Evolutionary conservation across 2,888 invertebrate genomes (phyloP).

Genomic region (Caenorhabditis afra): DNA sequence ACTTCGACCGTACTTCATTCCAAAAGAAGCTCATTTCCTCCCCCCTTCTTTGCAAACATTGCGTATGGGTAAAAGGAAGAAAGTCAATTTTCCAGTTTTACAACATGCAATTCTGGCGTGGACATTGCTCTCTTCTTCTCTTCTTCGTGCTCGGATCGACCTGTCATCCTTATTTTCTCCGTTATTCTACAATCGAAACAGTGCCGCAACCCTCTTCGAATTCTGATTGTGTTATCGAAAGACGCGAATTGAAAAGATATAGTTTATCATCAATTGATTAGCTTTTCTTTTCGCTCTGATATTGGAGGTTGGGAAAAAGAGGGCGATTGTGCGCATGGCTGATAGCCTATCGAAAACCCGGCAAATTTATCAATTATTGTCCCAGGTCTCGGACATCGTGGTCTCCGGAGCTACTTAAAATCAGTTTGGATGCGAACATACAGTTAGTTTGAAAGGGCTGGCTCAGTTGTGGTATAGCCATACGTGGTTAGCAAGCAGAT

Average conservation of each 20-base stretch:
- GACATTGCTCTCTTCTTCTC: slow-evolving; percentile 33
- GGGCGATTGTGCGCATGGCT: slow-evolving; percentile 24
- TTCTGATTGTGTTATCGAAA: slow-evolving; percentile 43
- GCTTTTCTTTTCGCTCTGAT: slow-evolving; percentile 47
- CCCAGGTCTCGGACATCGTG: background rate
- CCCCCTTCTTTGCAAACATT: slow-evolving; percentile 39
- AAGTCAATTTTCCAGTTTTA: slow-evolving; percentile 5
- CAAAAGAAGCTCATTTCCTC: slow-evolving; percentile 43
- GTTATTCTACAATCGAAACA: too few species aligned
- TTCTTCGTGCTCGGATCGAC: background rate
- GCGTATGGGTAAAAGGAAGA: slow-evolving; percentile 15
- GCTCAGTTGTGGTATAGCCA: too few species aligned
- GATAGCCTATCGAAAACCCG: slow-evolving; percentile 31
- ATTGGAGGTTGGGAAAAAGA: slow-evolving; percentile 32
- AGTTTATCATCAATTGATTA: slow-evolving; percentile 58
- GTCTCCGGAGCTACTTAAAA: background rate
- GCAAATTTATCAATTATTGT: slow-evolving; percentile 44
- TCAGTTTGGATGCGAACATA: too few species aligned
- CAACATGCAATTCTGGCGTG: slow-evolving; percentile 16
- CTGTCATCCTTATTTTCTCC: background rate
- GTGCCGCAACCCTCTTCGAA: background rate
- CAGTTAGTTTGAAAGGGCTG: too few species aligned
- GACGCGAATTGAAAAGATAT: slow-evolving; percentile 18
- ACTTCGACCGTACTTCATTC: slow-evolving; percentile 39
- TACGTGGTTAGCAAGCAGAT: too few species aligned